Percentiles rank a stretch among this genome's conserved stretches.
These are phyloP conservation scores for Serranochromis macrocephalus DNA, from an alignment of 2,113 vertebrate species.

Conservation along the genomic window DNA sequence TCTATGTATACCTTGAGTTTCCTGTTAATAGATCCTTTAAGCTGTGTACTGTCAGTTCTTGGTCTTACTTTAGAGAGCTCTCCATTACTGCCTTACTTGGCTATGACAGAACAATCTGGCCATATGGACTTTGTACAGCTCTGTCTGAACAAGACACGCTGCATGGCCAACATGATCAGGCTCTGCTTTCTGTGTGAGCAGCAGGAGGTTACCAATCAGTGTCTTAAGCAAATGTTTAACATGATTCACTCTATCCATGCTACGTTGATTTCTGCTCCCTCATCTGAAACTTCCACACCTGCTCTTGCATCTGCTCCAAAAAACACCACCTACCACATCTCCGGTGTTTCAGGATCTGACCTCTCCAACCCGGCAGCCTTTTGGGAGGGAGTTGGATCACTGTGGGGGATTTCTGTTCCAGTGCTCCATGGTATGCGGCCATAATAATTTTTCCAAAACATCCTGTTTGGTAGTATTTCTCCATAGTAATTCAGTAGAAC, in stretches of 20 bases:
- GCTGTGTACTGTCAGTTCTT: not conserved
- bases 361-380: not conserved
- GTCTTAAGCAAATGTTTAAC: not conserved
- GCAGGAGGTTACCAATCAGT: not conserved
- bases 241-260: not conserved
- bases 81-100: not conserved
- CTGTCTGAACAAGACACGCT: not conserved
- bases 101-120: not conserved
- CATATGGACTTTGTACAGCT: not conserved
- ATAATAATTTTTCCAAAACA: not conserved
- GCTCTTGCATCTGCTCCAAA: not conserved
- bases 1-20: not conserved
- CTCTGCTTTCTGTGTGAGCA: not conserved
- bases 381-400: not conserved
- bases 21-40: not conserved
- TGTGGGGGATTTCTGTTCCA: not conserved
- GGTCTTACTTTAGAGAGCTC: not conserved
- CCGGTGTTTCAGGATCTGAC: not conserved
- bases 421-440: not conserved
- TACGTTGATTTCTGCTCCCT: not conserved
- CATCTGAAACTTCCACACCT: not conserved
- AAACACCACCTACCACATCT: not conserved
- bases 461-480: not conserved
- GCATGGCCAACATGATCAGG: not conserved
- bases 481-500: not conserved